Base-by-base conservation (phyloP, 2,797 vertebrate species). In the Sebastes kiyomatsui region DNA sequence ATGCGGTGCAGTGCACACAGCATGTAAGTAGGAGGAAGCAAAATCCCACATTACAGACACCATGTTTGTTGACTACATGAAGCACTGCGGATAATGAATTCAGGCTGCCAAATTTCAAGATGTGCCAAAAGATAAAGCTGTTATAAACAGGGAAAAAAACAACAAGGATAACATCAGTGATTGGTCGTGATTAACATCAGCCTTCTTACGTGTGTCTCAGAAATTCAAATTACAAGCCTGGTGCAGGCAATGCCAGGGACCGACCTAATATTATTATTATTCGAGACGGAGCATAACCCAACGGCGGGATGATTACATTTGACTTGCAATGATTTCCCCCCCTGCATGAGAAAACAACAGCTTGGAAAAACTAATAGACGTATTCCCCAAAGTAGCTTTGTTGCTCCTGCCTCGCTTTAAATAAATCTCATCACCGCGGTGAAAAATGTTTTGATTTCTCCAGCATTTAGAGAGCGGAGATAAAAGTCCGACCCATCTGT, bases 251-350 rank as follows among this genome's bases (percentile, higher is more conserved):
- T 86, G 81, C 88, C 80, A 85, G 82, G 73, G 84, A 88, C 91
- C 88, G 88, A 90, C 89, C 88, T 94, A 92, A 94, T 94, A 93
- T 90, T 93, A 90, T 91, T 92, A 94, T 93, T 92, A 94, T 93
- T 93, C 85, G 64, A 92, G 91, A 93, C 89, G 60, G 84, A 85
- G 92, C 86, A 86, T 92, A 94, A 93, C 91, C 93, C 90, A 89
- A 86, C 83, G 75, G 90, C 84, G 81, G 86, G 85, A 94, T 95
- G 94, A 95, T 95, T 95, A 95, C 94, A 95, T 95, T 95, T 94
- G 93, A 95, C 94, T 95, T 95, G 92, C 94, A 95, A 94, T 94
- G 91, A 93, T 91, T 82, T 72, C 22, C 75, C 84, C 84, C 81
- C 77, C 86, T 79, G 90, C 85, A 89, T 86, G 81, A 90, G 87